phyloP scores from a whole-genome alignment of 2,888 invertebrate genomes.

The Tetranychus truncatus region DNA sequence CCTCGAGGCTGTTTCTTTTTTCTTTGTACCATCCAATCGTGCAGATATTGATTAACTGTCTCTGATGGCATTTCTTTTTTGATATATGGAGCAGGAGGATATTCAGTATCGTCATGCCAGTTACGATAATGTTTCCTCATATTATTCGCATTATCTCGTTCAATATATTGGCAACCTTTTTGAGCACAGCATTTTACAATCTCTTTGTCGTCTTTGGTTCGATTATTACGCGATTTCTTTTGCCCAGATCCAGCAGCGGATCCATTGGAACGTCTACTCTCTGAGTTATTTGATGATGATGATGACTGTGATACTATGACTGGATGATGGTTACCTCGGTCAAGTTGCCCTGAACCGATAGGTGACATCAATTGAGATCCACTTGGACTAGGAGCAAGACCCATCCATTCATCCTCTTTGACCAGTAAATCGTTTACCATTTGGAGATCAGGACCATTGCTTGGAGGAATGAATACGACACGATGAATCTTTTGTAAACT shows the following conservation, averaged over 20 bases:
- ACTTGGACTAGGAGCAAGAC: background rate
- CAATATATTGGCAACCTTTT: background rate
- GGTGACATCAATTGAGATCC: background rate
- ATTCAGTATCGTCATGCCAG: slow-evolving; percentile 5
- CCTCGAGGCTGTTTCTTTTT: slow-evolving; percentile 3
- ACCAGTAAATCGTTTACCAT: background rate
- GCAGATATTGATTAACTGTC: background rate
- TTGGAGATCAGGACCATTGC: background rate
- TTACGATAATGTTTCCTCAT: slow-evolving; percentile 10
- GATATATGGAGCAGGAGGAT: background rate
- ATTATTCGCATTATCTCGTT: slow-evolving; percentile 9
- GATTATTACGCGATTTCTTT: slow-evolving; percentile 3
- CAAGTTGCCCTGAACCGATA: background rate
- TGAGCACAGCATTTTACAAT: slow-evolving; percentile 10
- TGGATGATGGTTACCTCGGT: background rate
- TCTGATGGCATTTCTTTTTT: slow-evolving; percentile 6
- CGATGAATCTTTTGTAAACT: background rate
- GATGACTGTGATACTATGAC: background rate
- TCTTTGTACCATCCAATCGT: slow-evolving; percentile 4
- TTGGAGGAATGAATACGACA: slow-evolving; percentile 4
- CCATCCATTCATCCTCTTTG: background rate
- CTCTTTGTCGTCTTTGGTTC: slow-evolving; percentile 8
- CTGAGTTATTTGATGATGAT: background rate
- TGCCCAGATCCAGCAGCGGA: background rate
- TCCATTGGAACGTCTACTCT: background rate